phyloP scores from a whole-genome alignment of 2,113 vertebrate species.

The Mobula hypostoma region DNA sequence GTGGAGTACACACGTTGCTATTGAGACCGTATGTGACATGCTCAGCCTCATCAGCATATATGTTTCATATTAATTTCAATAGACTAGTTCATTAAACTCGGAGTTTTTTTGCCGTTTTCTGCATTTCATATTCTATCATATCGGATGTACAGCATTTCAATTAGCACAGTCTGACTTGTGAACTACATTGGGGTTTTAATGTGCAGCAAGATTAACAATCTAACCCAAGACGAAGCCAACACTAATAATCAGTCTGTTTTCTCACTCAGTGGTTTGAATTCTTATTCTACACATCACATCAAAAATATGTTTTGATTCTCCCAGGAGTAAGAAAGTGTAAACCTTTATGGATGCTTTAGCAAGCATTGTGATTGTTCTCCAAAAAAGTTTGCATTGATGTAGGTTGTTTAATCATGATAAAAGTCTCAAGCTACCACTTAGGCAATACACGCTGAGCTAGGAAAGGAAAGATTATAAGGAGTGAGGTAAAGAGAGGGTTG shows the following conservation, averaged over 20 bases:
- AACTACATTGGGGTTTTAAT: neutral
- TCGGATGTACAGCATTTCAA: neutral
- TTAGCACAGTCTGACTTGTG: neutral
- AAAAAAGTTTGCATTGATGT: neutral
- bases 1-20: no score
- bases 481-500: neutral
- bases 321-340: neutral
- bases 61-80: neutral
- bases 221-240: neutral
- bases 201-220: neutral
- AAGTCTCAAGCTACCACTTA: neutral
- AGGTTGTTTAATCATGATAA: neutral
- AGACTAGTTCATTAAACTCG: neutral
- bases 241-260: neutral
- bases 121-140: neutral
- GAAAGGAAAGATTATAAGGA: neutral
- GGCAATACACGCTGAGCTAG: neutral
- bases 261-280: neutral
- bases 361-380: neutral
- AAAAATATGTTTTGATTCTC: neutral
- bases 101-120: no score
- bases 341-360: neutral
- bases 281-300: neutral
- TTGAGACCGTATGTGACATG: no score
- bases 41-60: neutral